phyloP scores from a whole-genome alignment of 1,140 invertebrate genomes.

The Meloidogyne hapla region DNA sequence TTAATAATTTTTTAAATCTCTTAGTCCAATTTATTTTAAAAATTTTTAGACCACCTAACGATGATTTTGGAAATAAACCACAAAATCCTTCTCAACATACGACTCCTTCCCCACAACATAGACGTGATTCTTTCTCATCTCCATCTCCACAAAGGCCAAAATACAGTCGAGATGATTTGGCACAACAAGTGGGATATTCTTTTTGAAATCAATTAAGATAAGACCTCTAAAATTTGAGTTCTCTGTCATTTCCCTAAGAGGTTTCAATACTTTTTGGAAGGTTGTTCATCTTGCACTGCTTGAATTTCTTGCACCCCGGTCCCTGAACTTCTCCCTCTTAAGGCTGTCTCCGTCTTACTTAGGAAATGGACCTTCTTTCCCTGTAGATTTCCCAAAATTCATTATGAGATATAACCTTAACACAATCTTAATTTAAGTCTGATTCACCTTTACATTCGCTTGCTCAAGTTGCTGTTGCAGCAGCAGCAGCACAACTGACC shows the following conservation, averaged over 20 bases:
- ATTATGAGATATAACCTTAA: too few species aligned
- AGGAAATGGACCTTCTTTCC: too few species aligned
- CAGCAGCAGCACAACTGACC: constrained; percentile 10
- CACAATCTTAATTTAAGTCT: background rate
- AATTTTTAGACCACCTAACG: background rate
- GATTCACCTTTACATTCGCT: constrained; percentile 33
- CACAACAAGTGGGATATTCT: background rate
- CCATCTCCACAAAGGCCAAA: constrained; percentile 17
- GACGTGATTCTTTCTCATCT: constrained; percentile 23
- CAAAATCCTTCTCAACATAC: background rate
- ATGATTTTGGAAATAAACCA: background rate
- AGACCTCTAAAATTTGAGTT: too few species aligned
- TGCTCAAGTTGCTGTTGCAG: constrained; percentile 31
- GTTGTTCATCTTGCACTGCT: too few species aligned
- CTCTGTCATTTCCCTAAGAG: too few species aligned
- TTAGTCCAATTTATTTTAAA: too few species aligned
- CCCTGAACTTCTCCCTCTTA: too few species aligned
- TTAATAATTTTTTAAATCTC: too few species aligned
- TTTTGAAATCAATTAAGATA: too few species aligned
- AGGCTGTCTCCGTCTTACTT: too few species aligned
- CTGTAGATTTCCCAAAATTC: background rate
- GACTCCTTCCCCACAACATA: background rate
- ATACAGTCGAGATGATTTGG: constrained; percentile 13
- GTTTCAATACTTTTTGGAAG: too few species aligned
- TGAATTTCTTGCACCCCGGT: too few species aligned